Evolutionary conservation across 2,797 vertebrate species (phyloP), one percentile per base, ranked within the genome.

Genomic region (Decapterus maruadsi): DNA sequence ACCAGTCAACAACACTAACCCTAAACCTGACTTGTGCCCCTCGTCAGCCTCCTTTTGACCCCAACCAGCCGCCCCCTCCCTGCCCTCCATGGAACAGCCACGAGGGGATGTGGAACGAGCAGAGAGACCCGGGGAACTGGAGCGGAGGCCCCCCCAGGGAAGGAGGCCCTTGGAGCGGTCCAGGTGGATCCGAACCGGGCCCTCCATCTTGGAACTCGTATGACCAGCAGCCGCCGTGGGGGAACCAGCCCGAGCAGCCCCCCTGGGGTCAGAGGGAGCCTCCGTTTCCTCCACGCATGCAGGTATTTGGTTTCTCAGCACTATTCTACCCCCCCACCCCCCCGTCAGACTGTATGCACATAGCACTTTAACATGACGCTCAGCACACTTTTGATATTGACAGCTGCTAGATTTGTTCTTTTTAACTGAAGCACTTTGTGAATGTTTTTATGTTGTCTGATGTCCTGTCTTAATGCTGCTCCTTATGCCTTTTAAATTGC

Each of bases 51-150:
- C 95, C 95, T 0, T 97, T 96, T 65, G 94, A 96, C 55, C 96
- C 94, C 38, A 93, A 90, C 75, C 95, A 98, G 93, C 97, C 96
- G 0, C 98, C 98, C 0, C 98, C 98, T 17, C 97, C 97, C 0
- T 99, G 98, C 75, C 98, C 97, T 0, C 98, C 98, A 0, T 99
- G 98, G 98, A 98, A 96, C 88, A 97, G 97, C 91, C 98, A 99
- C 0, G 98, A 99, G 82, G 97, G 97, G 7, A 97, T 98, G 95
- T 99, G 98, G 98, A 98, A 95, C 0, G 97, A 99, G 16, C 97
- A 98, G 93, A 93, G 97, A 1, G 97, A 99, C 65, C 96, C 97
- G 72, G 96, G 96, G 2, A 96, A 93, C 88, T 99, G 98, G 98
- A 99, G 95, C 2, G 97, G 98, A 94, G 51, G 96, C 91, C 87